phyloP scores from a whole-genome alignment of 2,113 vertebrate species.

The Gasterosteus nipponicus region DNA sequence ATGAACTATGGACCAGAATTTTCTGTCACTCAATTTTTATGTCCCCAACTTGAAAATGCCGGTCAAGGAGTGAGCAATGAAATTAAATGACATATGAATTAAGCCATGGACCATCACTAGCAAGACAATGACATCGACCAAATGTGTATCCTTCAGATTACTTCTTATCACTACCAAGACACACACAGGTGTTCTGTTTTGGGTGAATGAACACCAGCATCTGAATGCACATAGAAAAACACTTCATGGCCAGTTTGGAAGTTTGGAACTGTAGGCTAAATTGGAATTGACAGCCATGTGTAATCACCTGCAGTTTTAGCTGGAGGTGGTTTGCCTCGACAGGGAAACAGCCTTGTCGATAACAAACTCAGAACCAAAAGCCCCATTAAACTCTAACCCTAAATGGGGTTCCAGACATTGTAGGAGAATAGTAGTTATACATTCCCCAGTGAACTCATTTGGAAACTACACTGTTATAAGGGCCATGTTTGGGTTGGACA shows the following conservation, averaged over 20 bases:
- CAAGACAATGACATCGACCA: conserved; percentile 78
- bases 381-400: conserved; percentile 78
- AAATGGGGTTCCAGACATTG: conserved; percentile 72
- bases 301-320: conserved; percentile 78
- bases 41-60: conserved; percentile 78
- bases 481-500: neutral
- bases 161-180: conserved; percentile 79
- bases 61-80: conserved; percentile 75
- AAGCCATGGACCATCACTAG: conserved; percentile 70
- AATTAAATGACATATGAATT: conserved; percentile 81
- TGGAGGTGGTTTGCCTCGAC: conserved; percentile 66
- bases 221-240: conserved; percentile 62
- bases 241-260: conserved; percentile 78
- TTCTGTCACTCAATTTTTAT: conserved; percentile 78
- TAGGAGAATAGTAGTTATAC: conserved; percentile 55
- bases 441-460: conserved; percentile 52
- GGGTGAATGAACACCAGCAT: conserved; percentile 78
- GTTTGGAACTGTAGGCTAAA: conserved; percentile 74
- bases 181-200: conserved; percentile 68
- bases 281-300: conserved; percentile 81
- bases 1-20: conserved; percentile 65
- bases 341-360: conserved; percentile 71
- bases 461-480: conserved; percentile 33
- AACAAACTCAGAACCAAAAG: conserved; percentile 69
- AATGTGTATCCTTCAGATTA: conserved; percentile 77